Evolutionary conservation across 2,888 invertebrate genomes (phyloP).

Genomic region (Lithosia quadra): DNA sequence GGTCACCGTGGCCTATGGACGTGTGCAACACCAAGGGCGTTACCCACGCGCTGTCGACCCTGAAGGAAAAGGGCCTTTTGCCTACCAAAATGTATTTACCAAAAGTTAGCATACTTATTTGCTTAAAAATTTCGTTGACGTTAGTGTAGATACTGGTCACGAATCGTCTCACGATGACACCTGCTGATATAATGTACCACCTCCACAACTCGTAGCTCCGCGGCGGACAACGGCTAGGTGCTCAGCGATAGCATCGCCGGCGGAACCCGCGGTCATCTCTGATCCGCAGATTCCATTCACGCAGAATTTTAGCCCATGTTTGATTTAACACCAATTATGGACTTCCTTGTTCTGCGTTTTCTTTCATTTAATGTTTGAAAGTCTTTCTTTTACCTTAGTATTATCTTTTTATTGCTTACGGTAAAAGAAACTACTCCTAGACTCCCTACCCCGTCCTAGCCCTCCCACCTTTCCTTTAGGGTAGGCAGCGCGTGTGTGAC

Average conservation of each 20-base stretch:
- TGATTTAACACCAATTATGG: conserved; percentile 87
- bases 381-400: conserved; percentile 6
- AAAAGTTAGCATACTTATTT: no score
- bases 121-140: no score
- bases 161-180: neutral
- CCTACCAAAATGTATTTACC: no score
- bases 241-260: conserved; percentile 79
- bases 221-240: conserved; percentile 74
- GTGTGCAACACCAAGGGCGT: no score
- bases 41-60: no score
- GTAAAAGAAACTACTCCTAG: no score
- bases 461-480: no score
- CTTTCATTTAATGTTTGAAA: conserved; percentile 32
- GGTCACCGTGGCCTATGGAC: no score
- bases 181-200: conserved; percentile 33
- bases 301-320: conserved; percentile 84
- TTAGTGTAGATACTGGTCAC: no score
- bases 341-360: conserved; percentile 77
- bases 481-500: no score
- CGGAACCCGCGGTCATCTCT: conserved; percentile 83
- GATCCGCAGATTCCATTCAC: conserved; percentile 85
- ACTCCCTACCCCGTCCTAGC: no score
- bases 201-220: conserved; percentile 36
- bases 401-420: neutral
- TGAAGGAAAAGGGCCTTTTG: no score